These are phyloP conservation scores for Agrilus planipennis DNA, from an alignment of 1,140 invertebrate genomes.

Conservation along the genomic window DNA sequence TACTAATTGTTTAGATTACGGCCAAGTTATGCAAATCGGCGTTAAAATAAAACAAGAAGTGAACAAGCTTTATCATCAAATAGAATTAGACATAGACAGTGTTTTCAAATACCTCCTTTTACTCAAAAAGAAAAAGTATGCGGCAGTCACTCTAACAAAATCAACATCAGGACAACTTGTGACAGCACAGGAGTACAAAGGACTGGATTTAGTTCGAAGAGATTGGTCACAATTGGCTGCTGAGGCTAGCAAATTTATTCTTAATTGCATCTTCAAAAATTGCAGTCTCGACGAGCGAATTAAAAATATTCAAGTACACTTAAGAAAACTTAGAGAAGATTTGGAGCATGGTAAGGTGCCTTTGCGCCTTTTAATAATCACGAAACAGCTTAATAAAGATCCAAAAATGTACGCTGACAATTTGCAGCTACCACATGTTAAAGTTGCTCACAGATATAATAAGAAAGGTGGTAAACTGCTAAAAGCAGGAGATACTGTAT, in stretches of 20 bases:
- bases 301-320: slow-evolving; percentile 64
- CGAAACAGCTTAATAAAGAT: slow-evolving; percentile 92
- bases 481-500: slow-evolving; percentile 86
- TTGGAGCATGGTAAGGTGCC: slow-evolving; percentile 58
- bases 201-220: slow-evolving; percentile 89
- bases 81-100: slow-evolving; percentile 97
- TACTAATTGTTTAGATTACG: slow-evolving; percentile 78
- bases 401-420: slow-evolving; percentile 87
- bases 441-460: slow-evolving; percentile 83
- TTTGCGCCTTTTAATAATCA: slow-evolving; percentile 72
- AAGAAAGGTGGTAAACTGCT: slow-evolving; percentile 66
- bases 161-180: slow-evolving; percentile 53
- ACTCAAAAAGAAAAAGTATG: slow-evolving; percentile 99
- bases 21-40: slow-evolving; percentile 60
- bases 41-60: slow-evolving; percentile 84
- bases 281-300: slow-evolving; percentile 68
- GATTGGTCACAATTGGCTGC: slow-evolving; percentile 97
- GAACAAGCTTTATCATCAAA: slow-evolving; percentile 84
- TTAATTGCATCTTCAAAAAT: slow-evolving; percentile 78
- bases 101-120: slow-evolving; percentile 90
- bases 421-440: slow-evolving; percentile 78
- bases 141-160: slow-evolving; percentile 69
- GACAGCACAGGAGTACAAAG: slow-evolving; percentile 79
- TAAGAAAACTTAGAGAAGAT: slow-evolving; percentile 53
- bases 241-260: slow-evolving; percentile 77